Percentiles rank a stretch among this genome's conserved stretches.
phyloP scores from a whole-genome alignment of 1,140 invertebrate genomes.

The Matsumurasca onukii region DNA sequence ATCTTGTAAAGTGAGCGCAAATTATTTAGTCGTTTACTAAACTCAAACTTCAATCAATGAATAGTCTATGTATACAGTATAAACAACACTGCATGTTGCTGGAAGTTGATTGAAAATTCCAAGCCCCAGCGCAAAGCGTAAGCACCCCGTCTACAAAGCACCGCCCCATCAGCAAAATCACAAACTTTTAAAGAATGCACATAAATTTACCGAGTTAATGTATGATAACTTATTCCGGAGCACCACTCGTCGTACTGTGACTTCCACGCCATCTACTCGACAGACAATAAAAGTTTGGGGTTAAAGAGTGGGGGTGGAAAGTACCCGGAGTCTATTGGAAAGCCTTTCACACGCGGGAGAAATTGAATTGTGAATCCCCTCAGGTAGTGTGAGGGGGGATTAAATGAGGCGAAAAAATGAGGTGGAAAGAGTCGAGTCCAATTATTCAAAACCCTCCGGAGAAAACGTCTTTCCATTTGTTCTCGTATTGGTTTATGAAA shows the following conservation, averaged over 20 bases:
- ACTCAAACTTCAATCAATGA: too few relatives aligned
- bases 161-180: too few relatives aligned
- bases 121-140: too few relatives aligned
- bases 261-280: neutral
- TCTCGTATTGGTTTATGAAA: neutral
- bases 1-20: too few relatives aligned
- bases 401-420: constrained; percentile 22
- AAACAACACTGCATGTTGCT: too few relatives aligned
- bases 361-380: constrained; percentile 19
- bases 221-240: neutral
- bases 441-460: constrained; percentile 6
- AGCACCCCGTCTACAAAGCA: too few relatives aligned
- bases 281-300: constrained; percentile 13
- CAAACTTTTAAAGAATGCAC: neutral
- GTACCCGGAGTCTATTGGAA: neutral
- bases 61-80: too few relatives aligned
- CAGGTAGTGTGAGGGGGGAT: neutral
- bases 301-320: neutral
- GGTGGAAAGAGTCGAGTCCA: neutral
- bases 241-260: neutral
- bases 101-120: too few relatives aligned
- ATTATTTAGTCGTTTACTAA: too few relatives aligned
- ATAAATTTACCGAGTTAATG: neutral
- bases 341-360: constrained; percentile 9
- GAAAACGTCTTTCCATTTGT: constrained; percentile 5